A percentile compares a stretch with the other conserved stretches of the same genome.
Conservation (phyloP, 2,888 invertebrate genomes). For the Eucriotettix oculatus region DNA sequence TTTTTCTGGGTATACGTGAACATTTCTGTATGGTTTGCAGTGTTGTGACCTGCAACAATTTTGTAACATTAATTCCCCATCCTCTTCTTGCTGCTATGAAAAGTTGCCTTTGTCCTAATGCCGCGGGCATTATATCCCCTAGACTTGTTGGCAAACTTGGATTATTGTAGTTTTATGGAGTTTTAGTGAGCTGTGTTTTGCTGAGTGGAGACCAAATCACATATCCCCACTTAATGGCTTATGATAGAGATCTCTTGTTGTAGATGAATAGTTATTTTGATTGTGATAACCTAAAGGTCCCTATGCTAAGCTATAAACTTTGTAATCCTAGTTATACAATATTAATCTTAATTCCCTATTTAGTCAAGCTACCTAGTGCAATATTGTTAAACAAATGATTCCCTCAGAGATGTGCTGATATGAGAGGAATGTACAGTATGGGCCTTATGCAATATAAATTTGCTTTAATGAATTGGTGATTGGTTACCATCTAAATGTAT, state of each 20-base stretch:
- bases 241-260: not conserved
- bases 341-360: slow-evolving; percentile 3
- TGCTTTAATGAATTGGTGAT: slow-evolving; percentile 9
- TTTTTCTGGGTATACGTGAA: slow-evolving; percentile 12
- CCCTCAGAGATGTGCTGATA: slow-evolving; percentile 2
- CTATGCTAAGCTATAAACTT: not conserved
- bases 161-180: not conserved
- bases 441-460: slow-evolving; percentile 12
- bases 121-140: slow-evolving; percentile 5
- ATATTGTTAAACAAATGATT: slow-evolving; percentile 9
- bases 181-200: not conserved
- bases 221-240: not conserved
- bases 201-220: not conserved
- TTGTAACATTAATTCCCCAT: slow-evolving; percentile 6
- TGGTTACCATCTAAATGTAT: slow-evolving; percentile 9
- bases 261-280: not conserved
- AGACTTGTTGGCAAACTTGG: slow-evolving; percentile 5
- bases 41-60: slow-evolving; percentile 11
- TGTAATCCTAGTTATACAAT: not conserved
- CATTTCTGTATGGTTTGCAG: slow-evolving; percentile 13
- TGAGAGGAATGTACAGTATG: slow-evolving; percentile 3
- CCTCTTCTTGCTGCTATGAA: slow-evolving; percentile 2
- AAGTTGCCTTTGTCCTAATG: slow-evolving; percentile 7
- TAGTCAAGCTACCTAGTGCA: slow-evolving; percentile 12
- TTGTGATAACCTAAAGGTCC: not conserved